phyloP scores from a whole-genome alignment of 2,113 vertebrate species.

The Theristicus caerulescens region DNA sequence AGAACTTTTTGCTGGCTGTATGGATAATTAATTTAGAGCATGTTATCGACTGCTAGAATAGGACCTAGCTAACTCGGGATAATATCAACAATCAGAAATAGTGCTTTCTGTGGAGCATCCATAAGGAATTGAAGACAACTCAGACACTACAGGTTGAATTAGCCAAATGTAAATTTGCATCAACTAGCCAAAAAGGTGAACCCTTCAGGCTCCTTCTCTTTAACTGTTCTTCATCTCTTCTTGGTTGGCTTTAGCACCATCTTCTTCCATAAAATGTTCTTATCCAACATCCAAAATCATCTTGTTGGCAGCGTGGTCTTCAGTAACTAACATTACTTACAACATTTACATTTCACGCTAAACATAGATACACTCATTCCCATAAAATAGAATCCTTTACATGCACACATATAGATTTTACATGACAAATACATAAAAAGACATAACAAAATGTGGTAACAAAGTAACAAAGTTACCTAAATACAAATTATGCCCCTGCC shows the following conservation, averaged over 20 bases:
- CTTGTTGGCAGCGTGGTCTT: neutral
- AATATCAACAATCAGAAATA: neutral
- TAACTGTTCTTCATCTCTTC: neutral
- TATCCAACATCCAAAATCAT: neutral
- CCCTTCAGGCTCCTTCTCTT: neutral
- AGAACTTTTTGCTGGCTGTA: neutral
- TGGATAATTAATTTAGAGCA: neutral
- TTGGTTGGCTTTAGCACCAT: neutral
- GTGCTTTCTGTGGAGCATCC: neutral
- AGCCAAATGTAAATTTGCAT: neutral
- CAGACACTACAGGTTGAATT: neutral
- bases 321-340: neutral
- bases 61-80: neutral
- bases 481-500: neutral
- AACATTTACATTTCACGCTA: neutral
- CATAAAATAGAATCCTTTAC: neutral
- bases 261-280: neutral
- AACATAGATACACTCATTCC: neutral
- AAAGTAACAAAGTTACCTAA: neutral
- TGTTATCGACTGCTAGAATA: neutral
- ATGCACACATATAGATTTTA: neutral
- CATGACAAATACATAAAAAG: neutral
- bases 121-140: neutral
- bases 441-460: neutral
- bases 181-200: neutral